Evolutionary conservation across 2,113 vertebrate species (phyloP), one percentile per base, ranked within the genome.

Genomic region (Aphelocoma coerulescens): DNA sequence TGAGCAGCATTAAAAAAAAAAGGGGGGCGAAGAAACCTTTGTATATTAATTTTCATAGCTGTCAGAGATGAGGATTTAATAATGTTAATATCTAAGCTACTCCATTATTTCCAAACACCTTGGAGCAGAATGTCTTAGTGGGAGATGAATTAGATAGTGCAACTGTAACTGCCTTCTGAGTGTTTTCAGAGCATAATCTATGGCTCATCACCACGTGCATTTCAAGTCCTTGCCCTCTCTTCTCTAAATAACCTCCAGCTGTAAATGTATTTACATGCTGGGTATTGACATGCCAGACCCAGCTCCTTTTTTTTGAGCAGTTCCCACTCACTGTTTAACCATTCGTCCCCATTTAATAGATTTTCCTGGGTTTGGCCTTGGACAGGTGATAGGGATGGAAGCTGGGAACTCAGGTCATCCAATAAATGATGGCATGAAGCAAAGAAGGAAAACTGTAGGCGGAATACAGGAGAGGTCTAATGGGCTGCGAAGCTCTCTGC

Each of bases 1-100:
- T 16, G 46, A 77, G 72, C 68, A 39, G 68, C 51, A 74, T 59
- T 81, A 10, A 54, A 65, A 51, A 57, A 63, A 39, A 37, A 61
- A 32, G 61, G 58, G 84, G 69, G 0, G 57, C 28, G 32, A 95
- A 59, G 63, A 85, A 89, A 76, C 23, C 75, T 93, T 80, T 88
- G 89, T 89, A 66, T 96, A 96, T 94, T 95, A 93, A 95, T 96
- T 93, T 81, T 85, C 59, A 3, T 20, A 69, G 78, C 88, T 96
- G 93, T 92, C 96, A 96, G 91, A 95, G 74, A 94, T 91, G 93
- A 96, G 88, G 78, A 93, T 92, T 95, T 96, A 96, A 97, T 95
- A 88, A 93, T 75, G 88, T 84, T 92, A 68, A 91, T 91, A 95
- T 96, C 91, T 89, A 92, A 95, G 84, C 79, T 75, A 92, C 93